Base-by-base conservation (phyloP, 2,888 invertebrate genomes). In the Ctenicera cuprea region DNA sequence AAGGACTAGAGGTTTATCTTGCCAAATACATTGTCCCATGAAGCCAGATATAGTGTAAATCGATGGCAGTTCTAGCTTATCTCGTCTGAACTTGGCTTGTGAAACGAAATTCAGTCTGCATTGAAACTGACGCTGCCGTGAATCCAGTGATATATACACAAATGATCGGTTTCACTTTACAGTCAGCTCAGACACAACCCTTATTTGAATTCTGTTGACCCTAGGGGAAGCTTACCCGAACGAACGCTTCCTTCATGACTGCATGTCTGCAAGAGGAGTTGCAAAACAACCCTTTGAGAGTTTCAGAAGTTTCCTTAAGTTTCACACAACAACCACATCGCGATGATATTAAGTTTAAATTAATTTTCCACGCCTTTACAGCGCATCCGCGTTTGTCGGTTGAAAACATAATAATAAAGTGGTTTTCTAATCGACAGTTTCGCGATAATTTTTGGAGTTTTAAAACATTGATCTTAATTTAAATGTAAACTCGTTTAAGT, bases 141-240 rank as follows among this genome's bases (percentile, higher is more conserved):
- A 14, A 14, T 14, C 33, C 30, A 7, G 4, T 8, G 26, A 30
- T 54, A 30, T 30, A 54, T 9, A 7, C 54, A 54, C 54, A 54
- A 22, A 54, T 54, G 54, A 54, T 54, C 54, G 26, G 30, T 54
- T 54, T 54, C 54, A 30, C 22, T 54, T 54, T 26, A 54, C 30
- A 54, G 54, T 54, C 54, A 14, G n/a, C 22, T 30, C 54, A 54
- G 54, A 54, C 54, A 12, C 54, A 14, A 30, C 30, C 54, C 54
- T 54, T 33, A 54, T 54, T 54, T 54, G 14, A 54, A 54, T 54
- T 54, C 54, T 54, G 14, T 54, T 54, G 54, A 54, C 54, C 54
- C 54, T 54, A n/a, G 8, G 30, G 30, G 26, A 30, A 54, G 54
- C 33, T 33, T 54, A 54, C 7, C 30, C 54, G 54, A 33, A 14